A percentile compares a stretch with the other conserved stretches of the same genome.
Conservation (phyloP, 2,113 vertebrate genomes). For the Aptenodytes patagonicus region DNA sequence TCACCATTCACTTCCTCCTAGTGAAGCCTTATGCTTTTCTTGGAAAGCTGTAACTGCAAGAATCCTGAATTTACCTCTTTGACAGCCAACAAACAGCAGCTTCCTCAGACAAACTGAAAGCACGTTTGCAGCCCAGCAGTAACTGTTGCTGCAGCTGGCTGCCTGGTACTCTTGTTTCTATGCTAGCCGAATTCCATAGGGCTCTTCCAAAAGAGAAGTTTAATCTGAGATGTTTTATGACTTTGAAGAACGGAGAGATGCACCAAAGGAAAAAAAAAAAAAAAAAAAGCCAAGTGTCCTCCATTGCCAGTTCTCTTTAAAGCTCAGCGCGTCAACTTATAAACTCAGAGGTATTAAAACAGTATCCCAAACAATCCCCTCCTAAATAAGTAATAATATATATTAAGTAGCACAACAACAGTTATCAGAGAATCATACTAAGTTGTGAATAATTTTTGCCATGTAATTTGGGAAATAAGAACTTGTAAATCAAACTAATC, state of each 20-base stretch:
- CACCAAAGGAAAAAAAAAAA: neutral
- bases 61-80: neutral
- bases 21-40: neutral
- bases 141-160: neutral
- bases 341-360: neutral
- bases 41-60: neutral
- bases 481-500: neutral
- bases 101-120: neutral
- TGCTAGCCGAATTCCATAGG: neutral
- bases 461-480: neutral
- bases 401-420: neutral
- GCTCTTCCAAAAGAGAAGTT: neutral
- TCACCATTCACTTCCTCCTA: neutral
- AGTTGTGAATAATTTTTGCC: neutral
- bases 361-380: neutral
- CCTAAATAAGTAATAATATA: neutral
- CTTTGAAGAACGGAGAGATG: neutral
- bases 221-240: neutral
- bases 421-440: neutral
- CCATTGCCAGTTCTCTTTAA: neutral
- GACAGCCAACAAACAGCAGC: neutral
- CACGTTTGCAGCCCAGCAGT: rapidly evolving
- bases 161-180: neutral
- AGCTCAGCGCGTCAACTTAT: neutral
- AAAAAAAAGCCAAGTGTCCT: neutral